A percentile compares a stretch with the other conserved stretches of the same genome.
Evolutionary conservation across 2,888 invertebrate genomes (phyloP).

Genomic region (Camptogramma bilineatum): DNA sequence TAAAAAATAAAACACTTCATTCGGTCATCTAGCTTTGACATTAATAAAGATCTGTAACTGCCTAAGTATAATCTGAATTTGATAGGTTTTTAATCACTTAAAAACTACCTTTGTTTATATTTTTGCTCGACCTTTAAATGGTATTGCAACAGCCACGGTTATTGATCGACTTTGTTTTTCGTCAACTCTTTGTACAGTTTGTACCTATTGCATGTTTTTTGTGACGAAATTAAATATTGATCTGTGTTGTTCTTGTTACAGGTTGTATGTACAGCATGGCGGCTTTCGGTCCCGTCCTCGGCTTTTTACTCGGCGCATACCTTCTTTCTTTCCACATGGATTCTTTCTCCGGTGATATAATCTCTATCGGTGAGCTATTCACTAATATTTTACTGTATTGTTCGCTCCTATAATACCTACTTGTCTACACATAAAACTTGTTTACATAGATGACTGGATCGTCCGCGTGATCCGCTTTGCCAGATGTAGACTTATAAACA

Average conservation of each 20-base stretch:
- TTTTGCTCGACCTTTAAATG: neutral
- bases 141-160: neutral
- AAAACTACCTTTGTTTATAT: neutral
- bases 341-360: slow-evolving; percentile 90
- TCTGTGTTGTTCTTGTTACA: slow-evolving; percentile 59
- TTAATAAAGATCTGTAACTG: neutral
- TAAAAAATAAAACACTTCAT: too few relatives aligned
- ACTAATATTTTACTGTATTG: slow-evolving; percentile 1
- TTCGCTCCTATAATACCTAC: neutral
- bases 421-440: slow-evolving; percentile 9
- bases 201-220: neutral
- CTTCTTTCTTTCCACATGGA: slow-evolving; percentile 97
- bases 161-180: neutral
- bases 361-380: slow-evolving; percentile 88
- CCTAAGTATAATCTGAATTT: neutral
- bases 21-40: too few relatives aligned
- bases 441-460: slow-evolving; percentile 14
- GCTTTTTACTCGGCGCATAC: slow-evolving; percentile 96
- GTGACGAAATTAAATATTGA: neutral
- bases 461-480: slow-evolving; percentile 14
- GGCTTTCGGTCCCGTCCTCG: slow-evolving; percentile 97
- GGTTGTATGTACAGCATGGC: slow-evolving; percentile 99
- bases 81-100: neutral
- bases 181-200: neutral
- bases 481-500: slow-evolving; percentile 33